Base-by-base conservation (phyloP, 1,140 invertebrate species). In the Euura saliciscinereae region DNA sequence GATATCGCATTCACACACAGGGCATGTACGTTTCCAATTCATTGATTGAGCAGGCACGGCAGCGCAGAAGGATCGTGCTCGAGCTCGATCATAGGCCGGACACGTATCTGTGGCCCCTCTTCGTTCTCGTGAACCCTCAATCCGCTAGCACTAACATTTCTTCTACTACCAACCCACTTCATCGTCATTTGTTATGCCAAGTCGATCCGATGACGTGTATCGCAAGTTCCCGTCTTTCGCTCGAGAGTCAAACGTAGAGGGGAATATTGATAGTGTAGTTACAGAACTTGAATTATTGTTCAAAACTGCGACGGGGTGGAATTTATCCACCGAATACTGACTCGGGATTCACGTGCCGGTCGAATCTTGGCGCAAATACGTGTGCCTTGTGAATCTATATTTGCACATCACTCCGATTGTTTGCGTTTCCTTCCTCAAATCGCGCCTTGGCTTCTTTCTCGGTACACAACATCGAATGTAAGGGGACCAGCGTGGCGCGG, bases 1-100 rank as follows among this genome's bases (percentile, higher is more conserved):
- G 8, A 42, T 67, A 67, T 67, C 66, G 43, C 66, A 67, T 67
- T 67, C 66, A 44, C 66, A 67, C 42, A 67, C 66, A 67, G 28
- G 66, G 43, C 66, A 67, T 67, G 66, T 67, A 67, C 66, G 66
- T 67, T 67, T 67, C 66, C 66, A 67, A 67, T 67, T 67, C 66
- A 67, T 67, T 67, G 66, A 67, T 67, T 67, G 66, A 67, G 66
- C 66, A 42, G 66, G 66, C 66, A 67, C 8, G 43, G 43, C 66
- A 44, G 42, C 3, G 13, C 66, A 10, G 43, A 64, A 44, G 66
- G 43, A 67, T 42, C 66, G 28, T 28, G 43, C 66, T 67, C 5
- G 7, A 28, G 43, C 66, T 67, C 28, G 66, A 67, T 67, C 66
- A 67, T 11, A 67, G 66, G 66, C 66, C 66, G 66, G 66, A 67